These are phyloP conservation scores for Ceramica pisi DNA, from an alignment of 2,888 invertebrate species.

Conservation along the genomic window DNA sequence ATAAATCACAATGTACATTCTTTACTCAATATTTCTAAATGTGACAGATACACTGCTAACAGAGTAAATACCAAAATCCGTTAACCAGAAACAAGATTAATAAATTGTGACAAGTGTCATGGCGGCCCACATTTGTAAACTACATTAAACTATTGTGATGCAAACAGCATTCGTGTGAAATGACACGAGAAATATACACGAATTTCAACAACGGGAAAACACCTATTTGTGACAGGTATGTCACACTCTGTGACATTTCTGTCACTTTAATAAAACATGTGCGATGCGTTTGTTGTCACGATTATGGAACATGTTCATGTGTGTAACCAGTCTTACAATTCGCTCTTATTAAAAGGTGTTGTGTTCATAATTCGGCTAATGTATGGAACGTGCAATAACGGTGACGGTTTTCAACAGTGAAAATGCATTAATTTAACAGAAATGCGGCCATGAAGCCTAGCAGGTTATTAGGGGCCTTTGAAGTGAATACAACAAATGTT, in stretches of 20 bases:
- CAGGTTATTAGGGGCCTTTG: slow-evolving; percentile 69
- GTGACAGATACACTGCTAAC: slow-evolving; percentile 15
- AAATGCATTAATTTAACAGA: slow-evolving; percentile 77
- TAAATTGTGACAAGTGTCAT: slow-evolving; percentile 41
- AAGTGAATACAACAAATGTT: slow-evolving; percentile 72
- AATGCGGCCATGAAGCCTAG: slow-evolving; percentile 70
- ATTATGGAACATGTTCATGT: slow-evolving; percentile 16
- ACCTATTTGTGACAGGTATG: slow-evolving; percentile 42
- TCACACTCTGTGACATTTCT: slow-evolving; percentile 33
- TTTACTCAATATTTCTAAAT: slow-evolving; percentile 12
- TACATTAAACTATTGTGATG: slow-evolving; percentile 40
- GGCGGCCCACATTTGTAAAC: slow-evolving; percentile 27
- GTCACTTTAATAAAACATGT: slow-evolving; percentile 39
- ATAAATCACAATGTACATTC: slow-evolving; percentile 11
- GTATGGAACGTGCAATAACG: slow-evolving; percentile 68
- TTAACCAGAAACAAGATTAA: slow-evolving; percentile 38
- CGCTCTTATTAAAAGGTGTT: slow-evolving; percentile 66
- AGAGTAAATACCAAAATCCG: slow-evolving; percentile 10
- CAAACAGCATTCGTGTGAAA: slow-evolving; percentile 37
- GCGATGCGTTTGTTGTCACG: slow-evolving; percentile 22
- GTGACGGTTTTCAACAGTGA: slow-evolving; percentile 69
- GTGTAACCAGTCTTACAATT: slow-evolving; percentile 46
- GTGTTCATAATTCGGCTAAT: slow-evolving; percentile 73
- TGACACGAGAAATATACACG: slow-evolving; percentile 28
- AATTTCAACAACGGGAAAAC: slow-evolving; percentile 40